These are phyloP conservation scores for Thaumatotibia leucotreta DNA, from an alignment of 1,140 invertebrate species.

Conservation along the genomic window DNA sequence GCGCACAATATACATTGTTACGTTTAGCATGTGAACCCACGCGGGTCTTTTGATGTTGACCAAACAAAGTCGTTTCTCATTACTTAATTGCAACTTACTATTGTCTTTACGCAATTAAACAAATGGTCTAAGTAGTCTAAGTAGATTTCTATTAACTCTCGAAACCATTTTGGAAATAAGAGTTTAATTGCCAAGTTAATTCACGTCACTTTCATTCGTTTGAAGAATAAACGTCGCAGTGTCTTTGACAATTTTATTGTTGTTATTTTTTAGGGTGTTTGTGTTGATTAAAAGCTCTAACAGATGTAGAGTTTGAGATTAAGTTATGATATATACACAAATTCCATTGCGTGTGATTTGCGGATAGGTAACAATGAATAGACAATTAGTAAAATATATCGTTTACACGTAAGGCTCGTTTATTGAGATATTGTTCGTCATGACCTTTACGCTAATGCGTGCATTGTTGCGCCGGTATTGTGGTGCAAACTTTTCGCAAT, in stretches of 20 bases:
- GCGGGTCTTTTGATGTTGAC: slow-evolving; percentile 43
- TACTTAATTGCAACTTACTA: slow-evolving; percentile 61
- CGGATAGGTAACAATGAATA: not conserved
- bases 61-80: slow-evolving; percentile 53
- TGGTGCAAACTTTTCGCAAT: slow-evolving; percentile 54
- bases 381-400: slow-evolving; percentile 4
- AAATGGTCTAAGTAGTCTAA: slow-evolving; percentile 54
- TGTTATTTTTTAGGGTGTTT: not conserved
- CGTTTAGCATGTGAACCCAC: slow-evolving; percentile 32
- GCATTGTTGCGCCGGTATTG: slow-evolving; percentile 51
- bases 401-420: slow-evolving; percentile 2
- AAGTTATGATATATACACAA: not conserved
- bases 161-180: slow-evolving; percentile 45
- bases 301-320: not conserved
- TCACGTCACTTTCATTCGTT: not conserved
- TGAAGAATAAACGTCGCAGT: not conserved
- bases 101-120: slow-evolving; percentile 60
- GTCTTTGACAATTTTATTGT: not conserved
- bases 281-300: not conserved
- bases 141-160: slow-evolving; percentile 60
- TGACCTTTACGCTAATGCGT: slow-evolving; percentile 56
- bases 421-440: slow-evolving; percentile 38
- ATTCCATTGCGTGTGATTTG: not conserved
- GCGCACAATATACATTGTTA: slow-evolving; percentile 34
- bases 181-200: slow-evolving; percentile 6